These are phyloP conservation scores for Formicarius rufipectus DNA, from an alignment of 2,113 vertebrate genomes.

Conservation along the genomic window DNA sequence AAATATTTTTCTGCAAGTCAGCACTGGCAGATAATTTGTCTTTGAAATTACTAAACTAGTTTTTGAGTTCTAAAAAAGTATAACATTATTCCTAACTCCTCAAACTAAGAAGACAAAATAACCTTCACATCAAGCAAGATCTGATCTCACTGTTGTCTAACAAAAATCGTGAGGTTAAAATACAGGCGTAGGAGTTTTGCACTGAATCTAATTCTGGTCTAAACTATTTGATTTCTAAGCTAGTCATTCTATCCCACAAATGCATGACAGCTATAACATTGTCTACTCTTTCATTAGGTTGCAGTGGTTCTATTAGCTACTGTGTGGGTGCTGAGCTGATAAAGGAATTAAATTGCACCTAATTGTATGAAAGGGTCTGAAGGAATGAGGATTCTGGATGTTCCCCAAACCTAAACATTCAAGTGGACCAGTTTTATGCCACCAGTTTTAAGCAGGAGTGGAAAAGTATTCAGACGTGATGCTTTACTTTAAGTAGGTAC, in stretches of 20 bases:
- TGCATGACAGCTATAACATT: not conserved
- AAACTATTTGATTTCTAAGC: not conserved
- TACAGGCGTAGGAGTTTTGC: not conserved
- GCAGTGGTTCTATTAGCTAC: not conserved
- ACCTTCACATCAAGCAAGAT: not conserved
- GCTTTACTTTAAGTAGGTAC: not conserved
- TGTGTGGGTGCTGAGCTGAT: not conserved
- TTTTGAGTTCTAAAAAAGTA: not conserved
- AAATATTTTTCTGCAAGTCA: not conserved
- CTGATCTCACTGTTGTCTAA: not conserved
- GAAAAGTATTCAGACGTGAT: not conserved
- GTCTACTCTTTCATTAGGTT: not conserved
- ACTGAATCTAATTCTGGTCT: not conserved
- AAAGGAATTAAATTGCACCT: not conserved
- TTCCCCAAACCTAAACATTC: not conserved
- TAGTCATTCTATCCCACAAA: not conserved
- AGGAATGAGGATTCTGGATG: not conserved
- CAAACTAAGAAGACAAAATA: not conserved
- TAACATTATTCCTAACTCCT: not conserved
- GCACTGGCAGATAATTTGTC: not conserved
- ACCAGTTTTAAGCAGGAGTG: rapidly evolving
- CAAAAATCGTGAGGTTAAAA: not conserved
- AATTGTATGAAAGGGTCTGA: not conserved
- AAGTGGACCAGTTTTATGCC: not conserved
- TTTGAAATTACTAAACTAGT: not conserved